Conservation (phyloP, 2,113 vertebrate genomes). For the Pagrus major region DNA sequence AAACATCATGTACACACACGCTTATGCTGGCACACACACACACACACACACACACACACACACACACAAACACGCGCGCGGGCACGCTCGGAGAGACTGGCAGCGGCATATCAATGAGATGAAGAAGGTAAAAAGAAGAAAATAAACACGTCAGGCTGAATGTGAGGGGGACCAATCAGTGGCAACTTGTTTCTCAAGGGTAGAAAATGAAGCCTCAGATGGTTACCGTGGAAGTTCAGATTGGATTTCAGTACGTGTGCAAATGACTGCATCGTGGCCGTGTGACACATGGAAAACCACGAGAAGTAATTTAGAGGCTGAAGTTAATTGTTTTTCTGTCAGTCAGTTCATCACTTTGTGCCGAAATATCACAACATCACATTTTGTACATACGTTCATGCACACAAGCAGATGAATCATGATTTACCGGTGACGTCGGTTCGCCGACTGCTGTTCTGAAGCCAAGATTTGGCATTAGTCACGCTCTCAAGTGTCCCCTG, state of each 20-base stretch:
- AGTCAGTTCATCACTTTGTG: background rate
- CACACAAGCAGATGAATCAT: conserved; percentile 2
- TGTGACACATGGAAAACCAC: background rate
- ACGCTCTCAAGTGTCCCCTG: too few relatives aligned
- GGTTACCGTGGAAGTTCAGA: conserved; percentile 12
- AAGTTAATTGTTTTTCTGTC: background rate
- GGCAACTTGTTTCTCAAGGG: conserved; percentile 37
- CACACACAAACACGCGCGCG: background rate
- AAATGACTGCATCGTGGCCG: background rate
- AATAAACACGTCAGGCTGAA: conserved; percentile 56
- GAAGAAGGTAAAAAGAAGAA: conserved; percentile 50
- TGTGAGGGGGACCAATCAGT: conserved; percentile 51
- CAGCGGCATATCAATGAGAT: conserved; percentile 63
- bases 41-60: background rate
- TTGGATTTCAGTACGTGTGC: background rate
- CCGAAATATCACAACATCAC: background rate
- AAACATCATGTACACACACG: conserved; percentile 53
- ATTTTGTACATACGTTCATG: background rate
- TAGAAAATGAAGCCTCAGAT: conserved; percentile 36
- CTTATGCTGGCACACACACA: conserved; percentile 13
- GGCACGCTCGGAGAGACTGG: conserved; percentile 14
- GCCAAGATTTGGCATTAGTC: too few relatives aligned
- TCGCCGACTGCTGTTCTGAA: too few relatives aligned
- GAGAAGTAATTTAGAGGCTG: background rate
- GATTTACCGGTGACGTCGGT: too few relatives aligned